Evolutionary conservation across 2,888 invertebrate species (phyloP), one percentile per base, ranked within the genome.

Genomic region (Hyppa rectilinea): DNA sequence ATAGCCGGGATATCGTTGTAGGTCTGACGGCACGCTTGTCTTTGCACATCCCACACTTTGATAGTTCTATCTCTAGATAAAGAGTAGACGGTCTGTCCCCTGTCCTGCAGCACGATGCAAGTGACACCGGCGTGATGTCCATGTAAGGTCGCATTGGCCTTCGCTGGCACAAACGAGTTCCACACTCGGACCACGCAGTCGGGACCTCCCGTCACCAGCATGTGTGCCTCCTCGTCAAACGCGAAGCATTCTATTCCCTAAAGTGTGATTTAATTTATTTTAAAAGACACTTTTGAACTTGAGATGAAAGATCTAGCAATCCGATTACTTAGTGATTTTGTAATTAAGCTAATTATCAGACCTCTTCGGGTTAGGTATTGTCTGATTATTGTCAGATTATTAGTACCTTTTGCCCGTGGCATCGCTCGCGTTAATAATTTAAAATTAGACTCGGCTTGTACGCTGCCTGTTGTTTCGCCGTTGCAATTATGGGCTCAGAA

Each of bases 141-240:
- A 47, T 82, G 65, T 38, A 98, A 94, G 23, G 96, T 92, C 10
- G 96, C 96, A 50, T 94, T 97, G 1, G 97, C 96, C 85, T 97
- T 97, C 58, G 94, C 92, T 1, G 97, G 96, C n/a, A 98, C 97
- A 88, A 98, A 98, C 0, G 98, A 97, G 92, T 98, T 98, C 98
- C 98, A 98, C 61, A 98, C 94, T 38, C 98, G 97, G 31, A 98
- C 96, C 62, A 96, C 88, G 83, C 97, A 97, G 92, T 98, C 98
- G 9, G 97, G 97, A 5, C 98, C 97, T 2, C 98, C 98, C 2
- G 97, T 97, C 65, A 96, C 97, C 61, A 97, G 87, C 56, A 97
- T 91, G 81, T 97, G 97, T 34, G 94, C 93, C 20, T 95, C 96
- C 90, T 96, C 97, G 82, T 96, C 96, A 86, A 97, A 93, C 70